Base-by-base conservation (phyloP, 2,113 vertebrate species). In the Silurus glanis region DNA sequence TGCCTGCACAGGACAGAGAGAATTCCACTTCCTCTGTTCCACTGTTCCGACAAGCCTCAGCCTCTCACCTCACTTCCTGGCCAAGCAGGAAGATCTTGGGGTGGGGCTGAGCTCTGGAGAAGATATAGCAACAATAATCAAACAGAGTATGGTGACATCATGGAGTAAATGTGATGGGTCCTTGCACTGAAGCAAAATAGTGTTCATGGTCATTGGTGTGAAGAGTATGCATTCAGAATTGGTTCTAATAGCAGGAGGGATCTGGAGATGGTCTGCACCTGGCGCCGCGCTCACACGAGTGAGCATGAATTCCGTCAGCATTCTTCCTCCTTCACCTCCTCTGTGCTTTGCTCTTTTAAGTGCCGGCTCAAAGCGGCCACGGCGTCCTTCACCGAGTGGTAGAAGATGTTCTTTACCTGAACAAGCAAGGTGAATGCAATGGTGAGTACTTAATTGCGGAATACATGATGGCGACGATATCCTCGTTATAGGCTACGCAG, bases 331-430 rank as follows among this genome's bases (percentile, higher is more conserved):
- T 90, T 88, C 17, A 83, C 25, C 51, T 88, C 74, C 5, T 64
- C 61, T 69, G 83, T 25, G 72, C 13, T 83, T 25, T 88, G 80
- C 64, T 85, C 80, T 72, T 87, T 89, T 19, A 94, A 86, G 94
- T 84, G 95, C 91, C 93, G 95, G 95, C 94, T 97, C 93, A 97
- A 86, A 88, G 95, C 90, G 94, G 93, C 94, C 89, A 97, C 95
- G 91, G 96, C 95, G 91, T 97, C 96, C 90, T 97, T 97, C 88
- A 97, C 96, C n/a, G 96, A 95, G 16, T 97, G 96, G 91, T 97
- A 97, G 82, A 97, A 93, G 90, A 97, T 97, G 90, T 97, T 97
- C 94, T 97, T 97, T 89, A 97, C 95, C 97, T 97, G 92, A 56
- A 86, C 59, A 90, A 61, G 71, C 14, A 59, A 80, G 58, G 66